Base-by-base conservation (phyloP, 2,113 vertebrate species). In the Phrynosoma platyrhinos region DNA sequence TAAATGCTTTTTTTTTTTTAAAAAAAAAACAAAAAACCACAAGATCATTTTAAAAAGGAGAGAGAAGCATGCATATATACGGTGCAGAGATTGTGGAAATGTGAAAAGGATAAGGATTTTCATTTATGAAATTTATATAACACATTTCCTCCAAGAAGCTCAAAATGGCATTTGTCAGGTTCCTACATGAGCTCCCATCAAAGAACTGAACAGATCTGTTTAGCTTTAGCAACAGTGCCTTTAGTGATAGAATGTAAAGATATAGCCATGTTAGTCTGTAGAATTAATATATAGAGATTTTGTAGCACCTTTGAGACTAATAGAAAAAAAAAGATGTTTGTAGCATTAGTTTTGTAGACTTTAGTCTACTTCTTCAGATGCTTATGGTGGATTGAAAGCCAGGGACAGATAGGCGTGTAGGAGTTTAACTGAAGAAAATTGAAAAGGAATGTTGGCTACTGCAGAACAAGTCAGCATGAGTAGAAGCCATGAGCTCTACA, bases 51-150 rank as follows among this genome's bases (percentile, higher is more conserved):
- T 2, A 62, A 66, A 89, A 47, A 47, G 4, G 47, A 47, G 47
- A 47, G 47, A 47, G 21, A 42, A 40, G n/a, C 77, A 25, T 83
- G 86, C 85, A 23, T 76, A 89, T 14, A 21, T 90, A 82, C 84
- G 66, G 14, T 42, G n/a, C 84, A 88, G 71, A 27, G 89, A 81
- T 40, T 78, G n/a, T 81, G 86, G 80, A 23, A 76, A 90, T 40
- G 16, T 91, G 79, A 82, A 82, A 83, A 85, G 20, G 64, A 40
- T 30, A 74, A 16, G 87, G 20, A 58, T 69, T 25, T 85, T 32
- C 23, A 88, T 91, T 66, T 58, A 74, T 86, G 0, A 83, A 25
- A 83, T 69, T 83, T 83, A 66, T 36, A 78, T 77, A 25, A 32
- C 47, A 42, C 5, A 68, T 68, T 88, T 83, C 47, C 32, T 78